Conservation (phyloP, 2,888 invertebrate genomes). For the Molanna angustata region DNA sequence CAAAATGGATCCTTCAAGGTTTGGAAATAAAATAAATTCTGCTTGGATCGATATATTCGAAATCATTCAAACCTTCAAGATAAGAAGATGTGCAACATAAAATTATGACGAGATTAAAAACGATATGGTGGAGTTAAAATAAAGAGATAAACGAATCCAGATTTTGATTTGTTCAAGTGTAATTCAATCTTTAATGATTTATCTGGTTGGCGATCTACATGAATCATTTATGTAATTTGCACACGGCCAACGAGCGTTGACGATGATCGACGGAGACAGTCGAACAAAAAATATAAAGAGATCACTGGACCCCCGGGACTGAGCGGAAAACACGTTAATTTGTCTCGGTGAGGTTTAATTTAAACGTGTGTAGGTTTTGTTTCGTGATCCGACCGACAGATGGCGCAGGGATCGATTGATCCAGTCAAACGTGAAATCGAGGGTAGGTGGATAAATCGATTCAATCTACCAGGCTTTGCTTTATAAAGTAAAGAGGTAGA, state of each 20-base stretch:
- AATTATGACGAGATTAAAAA: no score
- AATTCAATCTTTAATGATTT: constrained; percentile 7
- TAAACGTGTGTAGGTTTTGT: neutral
- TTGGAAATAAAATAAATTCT: no score
- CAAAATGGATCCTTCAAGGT: no score
- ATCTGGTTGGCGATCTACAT: constrained; percentile 12
- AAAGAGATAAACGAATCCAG: no score
- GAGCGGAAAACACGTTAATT: constrained; percentile 22
- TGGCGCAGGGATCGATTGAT: constrained; percentile 23
- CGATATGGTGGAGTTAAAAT: no score
- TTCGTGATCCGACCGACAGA: no score
- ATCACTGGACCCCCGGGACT: constrained; percentile 13
- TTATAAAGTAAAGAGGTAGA: neutral
- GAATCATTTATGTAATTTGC: constrained; percentile 23
- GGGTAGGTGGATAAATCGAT: neutral
- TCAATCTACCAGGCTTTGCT: neutral
- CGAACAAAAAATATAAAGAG: constrained; percentile 3
- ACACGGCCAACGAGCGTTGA: constrained; percentile 12
- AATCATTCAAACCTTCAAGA: no score
- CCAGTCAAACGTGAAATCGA: constrained; percentile 21
- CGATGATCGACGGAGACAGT: constrained; percentile 1
- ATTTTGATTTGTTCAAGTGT: no score
- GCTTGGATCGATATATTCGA: no score
- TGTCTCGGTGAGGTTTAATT: constrained; percentile 14
- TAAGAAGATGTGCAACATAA: no score